Evolutionary conservation across 2,797 vertebrate genomes (phyloP), one percentile per base, ranked within the genome.

Genomic region (Naso thynnoides): DNA sequence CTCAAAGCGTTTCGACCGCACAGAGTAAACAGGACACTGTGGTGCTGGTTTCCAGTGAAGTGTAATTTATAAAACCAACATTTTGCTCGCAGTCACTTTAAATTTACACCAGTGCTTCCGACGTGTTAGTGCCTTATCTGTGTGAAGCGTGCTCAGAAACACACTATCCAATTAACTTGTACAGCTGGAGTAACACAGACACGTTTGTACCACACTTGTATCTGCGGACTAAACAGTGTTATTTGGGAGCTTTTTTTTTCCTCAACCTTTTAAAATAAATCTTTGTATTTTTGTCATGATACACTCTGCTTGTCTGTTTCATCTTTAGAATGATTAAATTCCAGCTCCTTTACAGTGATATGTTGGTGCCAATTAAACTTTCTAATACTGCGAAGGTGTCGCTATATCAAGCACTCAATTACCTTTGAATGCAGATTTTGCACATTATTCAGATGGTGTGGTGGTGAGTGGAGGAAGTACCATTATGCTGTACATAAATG

Each of bases 181-280:
- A 68, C 69, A 82, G 55, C 63, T 82, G 81, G 81, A 64, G 77
- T 68, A 78, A 74, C 69, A 48, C 80, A 70, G 52, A 84, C 73
- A 83, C 58, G 53, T 85, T 82, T 88, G 56, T 89, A 83, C 65
- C 67, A 75, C 88, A 69, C 77, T 64, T 90, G 70, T 92, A 90
- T 92, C 92, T 93, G 92, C 89, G 72, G 76, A 91, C 63, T 78
- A 79, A 88, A 86, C 91, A 86, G 92, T 93, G 87, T 93, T 93
- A 92, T 88, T 77, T 86, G 79, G 82, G 79, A 92, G 78, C 70
- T 85, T 81, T 88, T 81, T 69, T 24, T 73, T 33, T 50, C 59
- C 82, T 75, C 82, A 58, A 82, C 75, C 81, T 85, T 88, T 88
- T 71, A 79, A 65, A 93, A 93, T 94, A 94, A 93, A 93, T 85